Evolutionary conservation across 2,888 invertebrate genomes (phyloP), one percentile per base, ranked within the genome.

Genomic region (Caenorhabditis sp.): DNA sequence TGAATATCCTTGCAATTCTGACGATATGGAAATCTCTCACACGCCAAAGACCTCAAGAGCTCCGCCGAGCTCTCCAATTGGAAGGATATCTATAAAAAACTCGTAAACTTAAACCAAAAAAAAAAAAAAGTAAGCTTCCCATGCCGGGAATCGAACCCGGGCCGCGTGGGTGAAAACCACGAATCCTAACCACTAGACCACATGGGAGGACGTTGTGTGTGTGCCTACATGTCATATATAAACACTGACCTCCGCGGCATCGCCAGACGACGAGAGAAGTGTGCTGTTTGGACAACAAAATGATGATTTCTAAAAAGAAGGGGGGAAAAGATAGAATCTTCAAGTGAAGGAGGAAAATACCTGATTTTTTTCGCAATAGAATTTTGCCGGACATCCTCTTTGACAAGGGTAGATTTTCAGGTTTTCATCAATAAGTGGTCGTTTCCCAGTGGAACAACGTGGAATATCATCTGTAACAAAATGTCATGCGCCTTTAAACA

Each of bases 81-180:
- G 14, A 43, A 43, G 3, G 10, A 12, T 3, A 43, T 43, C 43
- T 43, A 10, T 14, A 43, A 43, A 43, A 43, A 17, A 43, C n/a
- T n/a, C n/a, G 14, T 17, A 43, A 43, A 17, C 2, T 12, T 43
- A 3, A 3, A 10, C 43, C 17, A 12, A 5, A 10, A 43, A 43
- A 43, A 14, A 7, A 7, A 56, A 70, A 70, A 70, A 65, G 62
- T 31, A 60, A 69, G 64, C 74, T 83, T 83, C 82, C 83, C 82
- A 80, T 81, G 81, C 83, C 83, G 83, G 83, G 83, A 83, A 83
- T 83, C 83, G 83, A 83, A 83, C 83, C 83, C 83, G 83, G 82
- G 83, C 82, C 82, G 81, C 78, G 82, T 78, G 83, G 81, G 82
- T 83, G 83, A 83, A 83, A 83, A 83, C 83, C 83, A 78, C 82